These are phyloP conservation scores for Osmoderma eremita DNA, from an alignment of 2,888 invertebrate genomes.

Conservation along the genomic window DNA sequence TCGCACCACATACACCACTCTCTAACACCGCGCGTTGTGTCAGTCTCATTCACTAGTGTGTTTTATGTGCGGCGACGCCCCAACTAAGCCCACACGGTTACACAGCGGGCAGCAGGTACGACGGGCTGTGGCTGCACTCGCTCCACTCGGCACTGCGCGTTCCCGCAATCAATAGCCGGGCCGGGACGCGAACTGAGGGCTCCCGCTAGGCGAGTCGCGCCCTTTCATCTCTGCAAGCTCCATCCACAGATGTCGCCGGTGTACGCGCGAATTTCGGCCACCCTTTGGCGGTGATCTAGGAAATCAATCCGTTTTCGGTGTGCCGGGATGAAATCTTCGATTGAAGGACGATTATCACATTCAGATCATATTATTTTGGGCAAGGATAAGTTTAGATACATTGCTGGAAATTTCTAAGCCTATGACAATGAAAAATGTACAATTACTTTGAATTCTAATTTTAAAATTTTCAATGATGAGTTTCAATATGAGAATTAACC, in stretches of 20 bases:
- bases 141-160: slow-evolving; percentile 53
- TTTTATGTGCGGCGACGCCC: slow-evolving; percentile 55
- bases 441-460: too few species aligned
- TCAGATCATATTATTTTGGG: too few species aligned
- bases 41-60: slow-evolving; percentile 46
- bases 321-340: slow-evolving; percentile 18
- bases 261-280: slow-evolving; percentile 28
- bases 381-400: too few species aligned
- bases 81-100: slow-evolving; percentile 52
- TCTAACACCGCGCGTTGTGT: slow-evolving; percentile 47
- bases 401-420: too few species aligned
- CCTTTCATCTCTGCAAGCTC: slow-evolving; percentile 45
- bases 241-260: slow-evolving; percentile 45
- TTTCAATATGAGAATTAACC: too few species aligned
- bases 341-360: slow-evolving; percentile 8
- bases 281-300: slow-evolving; percentile 32
- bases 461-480: too few species aligned
- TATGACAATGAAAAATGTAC: too few species aligned
- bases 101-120: slow-evolving; percentile 49
- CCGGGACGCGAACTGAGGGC: slow-evolving; percentile 51
- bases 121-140: slow-evolving; percentile 54
- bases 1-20: slow-evolving; percentile 52
- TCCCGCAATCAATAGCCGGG: slow-evolving; percentile 54
- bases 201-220: slow-evolving; percentile 50
- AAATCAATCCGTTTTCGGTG: slow-evolving; percentile 26